Percentiles rank a stretch among this genome's conserved stretches.
Evolutionary conservation across 1,140 invertebrate species (phyloP).

Genomic region (Drosophila bocki): DNA sequence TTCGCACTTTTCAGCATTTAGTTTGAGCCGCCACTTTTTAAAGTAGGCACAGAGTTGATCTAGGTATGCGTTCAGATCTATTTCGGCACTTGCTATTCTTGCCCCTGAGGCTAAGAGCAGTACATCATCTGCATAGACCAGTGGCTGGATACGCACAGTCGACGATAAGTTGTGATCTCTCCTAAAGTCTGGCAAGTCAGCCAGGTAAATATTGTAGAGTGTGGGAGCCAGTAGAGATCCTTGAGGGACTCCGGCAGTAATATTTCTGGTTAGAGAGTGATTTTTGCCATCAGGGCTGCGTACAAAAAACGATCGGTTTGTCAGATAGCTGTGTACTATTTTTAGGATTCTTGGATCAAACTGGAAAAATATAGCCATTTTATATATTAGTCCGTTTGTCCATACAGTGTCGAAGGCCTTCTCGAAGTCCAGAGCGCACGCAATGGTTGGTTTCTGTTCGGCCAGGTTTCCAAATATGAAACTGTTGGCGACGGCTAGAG

Average conservation of each 20-base stretch:
- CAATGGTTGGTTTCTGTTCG: no score
- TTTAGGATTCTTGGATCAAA: not conserved
- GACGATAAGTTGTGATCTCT: not conserved
- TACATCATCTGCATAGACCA: conserved; percentile 27
- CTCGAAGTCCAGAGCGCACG: not conserved
- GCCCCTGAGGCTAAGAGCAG: not conserved
- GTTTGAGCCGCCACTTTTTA: not conserved
- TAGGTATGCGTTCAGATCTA: not conserved
- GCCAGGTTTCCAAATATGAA: no score
- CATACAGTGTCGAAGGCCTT: not conserved
- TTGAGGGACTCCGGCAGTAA: not conserved
- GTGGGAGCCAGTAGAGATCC: not conserved
- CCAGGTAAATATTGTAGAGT: not conserved
- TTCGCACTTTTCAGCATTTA: not conserved
- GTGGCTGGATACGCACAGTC: not conserved
- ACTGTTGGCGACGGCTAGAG: no score
- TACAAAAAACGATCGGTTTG: not conserved
- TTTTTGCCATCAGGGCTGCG: not conserved
- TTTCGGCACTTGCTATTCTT: not conserved
- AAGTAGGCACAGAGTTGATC: not conserved
- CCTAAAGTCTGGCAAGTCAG: not conserved
- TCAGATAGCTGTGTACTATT: conserved; percentile 16
- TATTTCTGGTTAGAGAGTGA: not conserved
- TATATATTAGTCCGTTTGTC: conserved; percentile 17
- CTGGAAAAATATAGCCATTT: conserved; percentile 1